phyloP scores from a whole-genome alignment of 1,140 invertebrate species.

The Hesperophylax magnus region DNA sequence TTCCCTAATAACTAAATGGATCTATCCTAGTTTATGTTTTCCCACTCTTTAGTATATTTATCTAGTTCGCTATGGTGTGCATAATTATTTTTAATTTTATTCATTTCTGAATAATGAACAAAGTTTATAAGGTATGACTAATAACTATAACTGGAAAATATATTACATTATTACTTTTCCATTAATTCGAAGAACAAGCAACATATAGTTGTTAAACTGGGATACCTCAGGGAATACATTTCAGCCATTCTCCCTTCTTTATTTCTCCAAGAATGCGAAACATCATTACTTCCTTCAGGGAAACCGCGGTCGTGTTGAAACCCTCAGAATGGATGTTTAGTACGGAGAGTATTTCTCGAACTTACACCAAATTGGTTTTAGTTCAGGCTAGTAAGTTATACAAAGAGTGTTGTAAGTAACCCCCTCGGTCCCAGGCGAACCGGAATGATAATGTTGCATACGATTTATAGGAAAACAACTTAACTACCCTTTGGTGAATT shows the following conservation, averaged over 20 bases:
- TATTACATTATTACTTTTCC: no score
- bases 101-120: no score
- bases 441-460: constrained; percentile 37
- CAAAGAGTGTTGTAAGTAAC: constrained; percentile 17
- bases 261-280: neutral
- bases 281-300: constrained; percentile 12
- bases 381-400: neutral
- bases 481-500: constrained; percentile 17
- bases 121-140: no score
- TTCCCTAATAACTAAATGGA: no score
- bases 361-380: constrained; percentile 36
- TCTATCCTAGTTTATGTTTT: no score
- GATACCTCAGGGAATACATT: no score
- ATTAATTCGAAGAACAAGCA: no score
- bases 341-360: constrained; percentile 12
- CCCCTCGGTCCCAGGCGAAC: neutral
- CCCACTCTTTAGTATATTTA: no score
- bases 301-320: constrained; percentile 1
- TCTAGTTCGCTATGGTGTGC: no score
- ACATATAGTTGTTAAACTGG: no score
- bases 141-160: no score
- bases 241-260: neutral
- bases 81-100: no score
- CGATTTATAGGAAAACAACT: constrained; percentile 54
- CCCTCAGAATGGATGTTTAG: neutral